Evolutionary conservation across 2,113 vertebrate species (phyloP), one percentile per base, ranked within the genome.

Genomic region (Melanocharis versteri): DNA sequence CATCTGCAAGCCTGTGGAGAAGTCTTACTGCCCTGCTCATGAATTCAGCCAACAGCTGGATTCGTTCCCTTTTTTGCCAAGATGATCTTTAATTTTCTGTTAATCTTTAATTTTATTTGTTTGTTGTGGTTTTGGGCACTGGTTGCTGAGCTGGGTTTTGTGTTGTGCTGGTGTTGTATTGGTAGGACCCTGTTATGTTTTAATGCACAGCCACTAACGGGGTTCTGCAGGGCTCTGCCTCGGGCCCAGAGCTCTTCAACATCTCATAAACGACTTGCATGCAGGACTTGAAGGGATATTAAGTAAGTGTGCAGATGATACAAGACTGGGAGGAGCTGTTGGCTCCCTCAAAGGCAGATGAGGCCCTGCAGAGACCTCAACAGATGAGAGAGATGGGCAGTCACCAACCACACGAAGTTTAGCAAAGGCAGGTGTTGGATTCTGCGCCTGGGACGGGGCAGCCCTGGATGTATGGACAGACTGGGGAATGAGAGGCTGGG

Each of bases 161-260:
- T 35, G 24, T 11, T 75, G 44, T 68, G 33, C 65, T 47, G 64
- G 23, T 66, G 44, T 13, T 66, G 18, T 15, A 3, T 27, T 4
- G 22, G 21, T 57, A 48, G 24, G 26, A 50, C 3, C 10, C 3
- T 0, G 1, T 27, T 28, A 26, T 1, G 0, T 56, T 42, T 77
- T 33, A 83, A 30, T 35, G 11, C 6, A 6, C 27, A 37, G 22
- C 33, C 50, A 16, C 44, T 15, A 3, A 8, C 11, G 22, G 26
- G 30, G 45, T 7, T 42, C 24, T 31, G 23, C 15, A 18, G 45
- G 65, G 15, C 62, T 44, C 33, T 50, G 47, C 28, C 45, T 26
- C 10, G 8, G 61, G 27, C 31, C 11, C 27, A 23, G 27, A 6
- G 37, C 33, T 33, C 27, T 18, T 37, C 44, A 51, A 3, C 27